phyloP scores from a whole-genome alignment of 1,140 invertebrate species.

The Brevipalpus yothersi region DNA sequence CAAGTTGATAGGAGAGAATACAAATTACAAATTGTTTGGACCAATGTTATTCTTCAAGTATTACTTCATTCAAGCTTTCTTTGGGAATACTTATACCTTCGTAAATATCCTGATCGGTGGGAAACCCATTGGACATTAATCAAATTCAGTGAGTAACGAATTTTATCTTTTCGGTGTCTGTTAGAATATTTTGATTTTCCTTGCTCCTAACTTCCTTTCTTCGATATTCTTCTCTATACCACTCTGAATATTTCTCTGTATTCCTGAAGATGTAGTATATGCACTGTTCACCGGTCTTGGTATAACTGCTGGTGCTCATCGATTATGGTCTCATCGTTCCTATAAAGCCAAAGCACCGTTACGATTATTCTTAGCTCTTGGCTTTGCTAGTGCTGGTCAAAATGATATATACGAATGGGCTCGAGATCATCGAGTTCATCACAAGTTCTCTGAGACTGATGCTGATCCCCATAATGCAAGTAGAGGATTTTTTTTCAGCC shows the following conservation, averaged over 20 bases:
- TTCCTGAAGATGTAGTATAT: background rate
- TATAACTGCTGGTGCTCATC: constrained; percentile 80
- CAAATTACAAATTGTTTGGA: constrained; percentile 5
- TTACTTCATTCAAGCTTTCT: background rate
- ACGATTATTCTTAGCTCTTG: constrained; percentile 19
- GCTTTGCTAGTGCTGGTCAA: constrained; percentile 1
- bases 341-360: constrained; percentile 27
- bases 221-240: background rate
- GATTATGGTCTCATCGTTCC: constrained; percentile 74
- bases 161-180: background rate
- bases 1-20: background rate
- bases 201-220: background rate
- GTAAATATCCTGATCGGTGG: background rate
- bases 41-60: constrained; percentile 4
- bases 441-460: constrained; percentile 13
- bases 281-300: constrained; percentile 20
- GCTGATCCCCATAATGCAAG: constrained; percentile 14
- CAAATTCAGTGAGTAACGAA: background rate
- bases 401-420: constrained; percentile 10
- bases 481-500: constrained; percentile 43
- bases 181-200: background rate
- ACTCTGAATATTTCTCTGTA: background rate
- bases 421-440: constrained; percentile 14
- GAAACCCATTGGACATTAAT: background rate
- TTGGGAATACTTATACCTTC: background rate